Evolutionary conservation across 92 coral and sea anemone genomes (phyloP), one percentile per base, ranked within the genome.

Genomic region (Phenganax subtilis): DNA sequence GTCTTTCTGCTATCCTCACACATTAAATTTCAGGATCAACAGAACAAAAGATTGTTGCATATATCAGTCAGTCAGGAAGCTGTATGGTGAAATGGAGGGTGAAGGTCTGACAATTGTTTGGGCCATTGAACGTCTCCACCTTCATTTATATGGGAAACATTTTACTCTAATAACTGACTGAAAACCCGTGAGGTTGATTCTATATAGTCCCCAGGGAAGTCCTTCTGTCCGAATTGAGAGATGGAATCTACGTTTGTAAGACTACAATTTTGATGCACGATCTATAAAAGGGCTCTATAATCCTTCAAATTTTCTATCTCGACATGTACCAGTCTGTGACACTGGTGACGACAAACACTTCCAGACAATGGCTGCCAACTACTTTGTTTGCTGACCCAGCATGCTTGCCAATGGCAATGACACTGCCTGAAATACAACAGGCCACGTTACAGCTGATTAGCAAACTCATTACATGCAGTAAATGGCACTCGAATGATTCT

Each of bases 361-460:
- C 12, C 72, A 59, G 44, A 51, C 72, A 6, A 58, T 51, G 20
- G 83, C 73, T 16, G 83, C 60, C 54, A 11, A 79, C 44, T 79
- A 79, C 31, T 60, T 37, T 15, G 31, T 28, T 79, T 64, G 7
- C 54, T 79, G 55, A 64, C 52, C 12, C 83, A 79, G 17, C 83
- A 79, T 79, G 75, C 83, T 0, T 79, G 30, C 83, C 83, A 37
- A 79, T 37, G 8, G 74, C 75, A 20, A 79, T 79, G 83, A 79
- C 83, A 3, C 28, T 62, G 54, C 15, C 30, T 12, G 83, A 79
- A 64, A 62, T 79, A 10, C 72, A 79, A 51, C 37, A 79, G 51
- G 83, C 83, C 15, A 79, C 81, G 5, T 11, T 76, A 57, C 47
- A 76, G 47, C n/a, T 76, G 29, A 14, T 54, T 37, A 37, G 47